These are phyloP conservation scores for Corydoras maculifer DNA, from an alignment of 2,113 vertebrate genomes.

Conservation along the genomic window DNA sequence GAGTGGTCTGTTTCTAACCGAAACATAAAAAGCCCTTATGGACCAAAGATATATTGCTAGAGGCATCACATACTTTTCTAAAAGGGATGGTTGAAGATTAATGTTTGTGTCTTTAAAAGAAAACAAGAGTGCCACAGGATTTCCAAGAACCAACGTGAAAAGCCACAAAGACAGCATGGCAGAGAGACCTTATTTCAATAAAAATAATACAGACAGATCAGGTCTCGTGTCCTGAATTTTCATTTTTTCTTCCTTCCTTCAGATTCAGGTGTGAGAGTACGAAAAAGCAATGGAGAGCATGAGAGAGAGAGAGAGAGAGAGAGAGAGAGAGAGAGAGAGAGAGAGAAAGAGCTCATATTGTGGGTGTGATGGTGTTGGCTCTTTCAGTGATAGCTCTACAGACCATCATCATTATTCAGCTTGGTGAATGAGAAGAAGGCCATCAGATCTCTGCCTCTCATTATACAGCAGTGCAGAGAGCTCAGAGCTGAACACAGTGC, in stretches of 20 bases:
- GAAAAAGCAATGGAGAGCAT: background rate
- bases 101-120: conserved; percentile 21
- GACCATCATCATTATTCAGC: conserved; percentile 45
- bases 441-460: conserved; percentile 36
- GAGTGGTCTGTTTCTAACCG: background rate
- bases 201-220: conserved; percentile 23
- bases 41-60: conserved; percentile 18
- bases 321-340: conserved; percentile 6
- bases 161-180: background rate
- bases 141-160: conserved; percentile 27
- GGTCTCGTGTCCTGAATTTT: conserved; percentile 27
- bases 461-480: conserved; percentile 35
- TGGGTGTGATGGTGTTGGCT: conserved; percentile 19
- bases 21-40: conserved; percentile 9
- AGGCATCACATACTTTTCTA: conserved; percentile 29
- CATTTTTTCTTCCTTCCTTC: conserved; percentile 15
- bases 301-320: conserved; percentile 19
- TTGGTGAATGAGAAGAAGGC: conserved; percentile 36
- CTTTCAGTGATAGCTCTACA: conserved; percentile 19
- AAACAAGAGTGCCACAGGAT: conserved; percentile 22
- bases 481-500: conserved; percentile 18
- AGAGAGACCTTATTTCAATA: conserved; percentile 8
- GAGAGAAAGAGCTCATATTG: background rate
- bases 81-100: conserved; percentile 13
- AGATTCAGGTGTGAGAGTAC: conserved; percentile 11